Conservation (phyloP, 2,797 vertebrate genomes). For the Tympanoctomys barrerae region DNA sequence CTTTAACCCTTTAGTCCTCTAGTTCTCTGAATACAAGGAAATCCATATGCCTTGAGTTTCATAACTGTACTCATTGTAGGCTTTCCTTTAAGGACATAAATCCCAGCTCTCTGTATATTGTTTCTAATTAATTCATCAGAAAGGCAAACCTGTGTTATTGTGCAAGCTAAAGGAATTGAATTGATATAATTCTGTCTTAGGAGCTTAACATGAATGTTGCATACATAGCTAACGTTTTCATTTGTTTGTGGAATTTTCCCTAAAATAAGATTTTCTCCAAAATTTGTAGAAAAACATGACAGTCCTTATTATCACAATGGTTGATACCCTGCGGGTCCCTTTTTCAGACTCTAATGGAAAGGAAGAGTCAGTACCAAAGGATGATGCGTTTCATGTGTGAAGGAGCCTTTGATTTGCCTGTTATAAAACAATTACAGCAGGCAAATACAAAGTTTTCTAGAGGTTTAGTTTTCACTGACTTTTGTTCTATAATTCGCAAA, state of each 20-base stretch:
- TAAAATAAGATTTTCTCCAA: conserved; percentile 37
- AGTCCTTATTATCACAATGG: neutral
- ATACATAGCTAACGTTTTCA: neutral
- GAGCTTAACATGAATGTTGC: conserved; percentile 1
- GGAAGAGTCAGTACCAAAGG: neutral
- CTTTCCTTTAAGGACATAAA: conserved; percentile 23
- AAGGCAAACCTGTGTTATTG: neutral
- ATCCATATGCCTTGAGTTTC: neutral
- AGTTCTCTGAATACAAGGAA: neutral
- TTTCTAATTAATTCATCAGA: conserved; percentile 25
- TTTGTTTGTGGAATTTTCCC: conserved; percentile 18
- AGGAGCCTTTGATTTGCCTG: neutral
- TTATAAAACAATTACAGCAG: neutral
- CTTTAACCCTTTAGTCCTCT: conserved; percentile 49
- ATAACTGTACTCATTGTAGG: neutral
- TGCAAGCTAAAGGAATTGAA: conserved; percentile 12
- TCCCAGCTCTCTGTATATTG: neutral
- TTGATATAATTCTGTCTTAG: neutral
- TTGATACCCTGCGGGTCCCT: neutral
- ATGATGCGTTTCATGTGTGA: neutral
- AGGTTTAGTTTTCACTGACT: neutral
- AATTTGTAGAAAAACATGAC: conserved; percentile 14
- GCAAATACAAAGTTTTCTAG: neutral
- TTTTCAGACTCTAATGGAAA: neutral
- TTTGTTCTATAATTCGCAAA: conserved; percentile 1